Evolutionary conservation across 1,140 invertebrate species (phyloP), one percentile per base, ranked within the genome.

Genomic region (Drosophila tristis): DNA sequence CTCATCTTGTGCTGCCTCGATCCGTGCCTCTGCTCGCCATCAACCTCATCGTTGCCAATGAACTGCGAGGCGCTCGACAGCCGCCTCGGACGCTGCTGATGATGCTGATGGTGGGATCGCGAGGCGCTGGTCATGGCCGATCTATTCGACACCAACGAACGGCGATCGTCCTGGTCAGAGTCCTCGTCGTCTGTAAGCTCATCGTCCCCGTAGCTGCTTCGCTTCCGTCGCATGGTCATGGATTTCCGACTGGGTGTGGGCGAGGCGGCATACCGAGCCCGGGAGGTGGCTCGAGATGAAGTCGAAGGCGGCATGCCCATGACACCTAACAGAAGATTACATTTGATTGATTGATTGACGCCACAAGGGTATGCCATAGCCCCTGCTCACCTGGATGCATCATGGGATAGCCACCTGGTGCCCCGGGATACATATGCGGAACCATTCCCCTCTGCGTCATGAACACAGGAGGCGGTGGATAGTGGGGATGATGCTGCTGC

Each of bases 211-310:
- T 59, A 94, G 92, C 72, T 92, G 80, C 9, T 93, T 75, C 45
- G 93, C 91, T 71, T 92, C 77, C 56, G 90, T 44, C 86, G 92
- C 90, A 93, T 93, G 6, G 92, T 86, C 8, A 93, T 85, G 0
- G 95, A 95, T 73, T 95, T 95, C 25, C 95, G 93, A 71, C 95
- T 96, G 23, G 94, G 93, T 0, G 96, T 95, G 0, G 96, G 96
- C 0, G 96, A 96, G 0, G 93, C 92, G 4, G 79, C 66, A 23
- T 80, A 89, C 0, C 95, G 94, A 3, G 91, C 93, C 82, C 92
- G 92, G 54, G 84, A 95, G 57, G 85, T 93, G 73, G 92, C 93
- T 90, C 92, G 75, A 60, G 92, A 93, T 86, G 44, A 92, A 78
- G 82, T 72, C 13, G 79, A 44, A 0, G 90, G 84, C 1, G 91